Percentiles rank a stretch among this genome's conserved stretches.
These are phyloP conservation scores for Melanotaenia trifasciata DNA, from an alignment of 2,797 vertebrate species.

Conservation along the genomic window DNA sequence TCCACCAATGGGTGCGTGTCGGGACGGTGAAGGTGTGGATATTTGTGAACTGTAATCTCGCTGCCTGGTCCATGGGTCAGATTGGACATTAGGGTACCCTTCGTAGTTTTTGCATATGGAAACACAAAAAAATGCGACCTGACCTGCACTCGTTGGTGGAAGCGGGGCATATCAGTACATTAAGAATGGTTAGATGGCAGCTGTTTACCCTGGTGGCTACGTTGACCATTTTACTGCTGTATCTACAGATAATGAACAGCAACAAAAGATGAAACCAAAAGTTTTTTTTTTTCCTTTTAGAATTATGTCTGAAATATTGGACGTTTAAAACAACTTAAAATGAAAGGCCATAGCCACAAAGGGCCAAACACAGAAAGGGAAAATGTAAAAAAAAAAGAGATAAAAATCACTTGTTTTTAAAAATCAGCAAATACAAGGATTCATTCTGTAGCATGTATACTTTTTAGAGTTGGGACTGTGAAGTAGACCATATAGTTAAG, in stretches of 20 bases:
- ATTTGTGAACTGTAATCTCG: too few species aligned
- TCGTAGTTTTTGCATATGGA: too few species aligned
- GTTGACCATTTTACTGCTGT: not conserved
- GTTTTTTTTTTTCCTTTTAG: not conserved
- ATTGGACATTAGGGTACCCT: too few species aligned
- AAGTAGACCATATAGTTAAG: not conserved
- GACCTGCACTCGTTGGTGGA: too few species aligned
- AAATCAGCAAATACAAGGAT: too few species aligned
- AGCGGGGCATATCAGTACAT: not conserved
- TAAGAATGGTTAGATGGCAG: not conserved
- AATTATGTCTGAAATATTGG: not conserved
- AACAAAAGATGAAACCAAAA: not conserved
- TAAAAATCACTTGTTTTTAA: not conserved
- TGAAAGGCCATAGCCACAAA: not conserved
- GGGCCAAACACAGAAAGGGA: not conserved
- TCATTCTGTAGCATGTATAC: too few species aligned
- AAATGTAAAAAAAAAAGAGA: not conserved
- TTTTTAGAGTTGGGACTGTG: not conserved
- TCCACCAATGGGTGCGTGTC: too few species aligned
- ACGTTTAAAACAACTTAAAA: not conserved
- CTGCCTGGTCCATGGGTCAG: too few species aligned
- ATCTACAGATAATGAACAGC: not conserved
- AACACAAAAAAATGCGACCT: too few species aligned
- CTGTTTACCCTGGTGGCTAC: not conserved
- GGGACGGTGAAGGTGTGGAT: too few species aligned